Evolutionary conservation across 2,113 vertebrate species (phyloP).

Genomic region (Heterotis niloticus): DNA sequence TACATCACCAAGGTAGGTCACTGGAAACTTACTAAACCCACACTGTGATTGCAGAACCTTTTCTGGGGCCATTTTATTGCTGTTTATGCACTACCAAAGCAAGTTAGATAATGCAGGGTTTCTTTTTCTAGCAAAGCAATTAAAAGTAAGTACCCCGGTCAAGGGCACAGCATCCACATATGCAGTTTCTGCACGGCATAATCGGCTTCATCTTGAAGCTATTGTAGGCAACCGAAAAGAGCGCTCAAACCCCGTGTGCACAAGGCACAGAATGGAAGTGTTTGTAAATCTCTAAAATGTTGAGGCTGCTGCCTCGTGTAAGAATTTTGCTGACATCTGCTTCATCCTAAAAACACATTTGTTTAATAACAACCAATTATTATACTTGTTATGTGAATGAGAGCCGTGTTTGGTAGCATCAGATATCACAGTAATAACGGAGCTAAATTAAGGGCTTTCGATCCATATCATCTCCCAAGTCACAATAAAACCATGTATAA

Average conservation of each 20-base stretch:
- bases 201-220: no score
- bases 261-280: not conserved
- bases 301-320: constrained; percentile 65
- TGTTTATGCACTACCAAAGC: not conserved
- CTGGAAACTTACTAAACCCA: not conserved
- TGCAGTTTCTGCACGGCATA: not conserved
- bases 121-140: no score
- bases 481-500: constrained; percentile 56
- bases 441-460: constrained; percentile 53
- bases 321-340: constrained; percentile 57
- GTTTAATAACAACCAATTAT: constrained; percentile 63
- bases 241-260: not conserved
- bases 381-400: constrained; percentile 62
- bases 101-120: not conserved
- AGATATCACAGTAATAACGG: constrained; percentile 45
- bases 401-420: constrained; percentile 43
- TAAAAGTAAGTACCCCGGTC: no score
- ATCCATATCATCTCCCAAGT: constrained; percentile 54
- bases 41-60: not conserved
- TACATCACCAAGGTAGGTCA: constrained; percentile 3
- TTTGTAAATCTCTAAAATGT: constrained; percentile 58
- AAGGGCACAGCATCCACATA: no score
- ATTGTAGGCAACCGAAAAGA: not conserved
- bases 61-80: not conserved
- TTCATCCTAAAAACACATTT: constrained; percentile 67